Evolutionary conservation across 2,797 vertebrate genomes (phyloP).

Genomic region (Lagocephalus sceleratus): DNA sequence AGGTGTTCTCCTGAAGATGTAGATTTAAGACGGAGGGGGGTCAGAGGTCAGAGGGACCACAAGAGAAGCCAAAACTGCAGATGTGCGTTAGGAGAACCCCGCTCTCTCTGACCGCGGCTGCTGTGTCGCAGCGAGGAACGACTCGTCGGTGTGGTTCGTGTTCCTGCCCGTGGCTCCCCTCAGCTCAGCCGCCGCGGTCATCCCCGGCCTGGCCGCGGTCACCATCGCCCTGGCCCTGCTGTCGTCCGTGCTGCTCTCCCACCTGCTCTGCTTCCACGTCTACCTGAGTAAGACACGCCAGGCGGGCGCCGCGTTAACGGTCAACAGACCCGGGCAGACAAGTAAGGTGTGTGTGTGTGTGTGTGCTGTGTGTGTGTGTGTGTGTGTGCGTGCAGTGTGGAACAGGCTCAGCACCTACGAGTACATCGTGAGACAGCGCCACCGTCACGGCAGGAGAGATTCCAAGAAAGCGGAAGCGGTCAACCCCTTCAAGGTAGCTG

Average conservation of each 20-base stretch:
- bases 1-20: no score
- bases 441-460: constrained; percentile 79
- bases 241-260: constrained; percentile 82
- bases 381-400: constrained; percentile 50
- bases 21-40: no score
- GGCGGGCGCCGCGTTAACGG: no score
- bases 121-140: constrained; percentile 75
- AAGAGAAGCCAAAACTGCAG: no score
- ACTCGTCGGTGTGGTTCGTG: constrained; percentile 85
- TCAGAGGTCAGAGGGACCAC: no score
- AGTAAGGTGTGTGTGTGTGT: not conserved
- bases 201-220: constrained; percentile 81
- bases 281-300: constrained; percentile 84
- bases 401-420: constrained; percentile 92
- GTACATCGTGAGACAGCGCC: constrained; percentile 91
- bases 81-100: no score
- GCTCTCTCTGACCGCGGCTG: no score
- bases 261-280: constrained; percentile 91
- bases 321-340: no score
- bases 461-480: constrained; percentile 52
- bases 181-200: constrained; percentile 44
- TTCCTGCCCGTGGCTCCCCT: constrained; percentile 82
- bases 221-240: constrained; percentile 84
- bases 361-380: not conserved
- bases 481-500: constrained; percentile 63